Percentiles rank a stretch among this genome's conserved stretches.
Evolutionary conservation across 2,888 invertebrate genomes (phyloP).

Genomic region (Empis stercorea): DNA sequence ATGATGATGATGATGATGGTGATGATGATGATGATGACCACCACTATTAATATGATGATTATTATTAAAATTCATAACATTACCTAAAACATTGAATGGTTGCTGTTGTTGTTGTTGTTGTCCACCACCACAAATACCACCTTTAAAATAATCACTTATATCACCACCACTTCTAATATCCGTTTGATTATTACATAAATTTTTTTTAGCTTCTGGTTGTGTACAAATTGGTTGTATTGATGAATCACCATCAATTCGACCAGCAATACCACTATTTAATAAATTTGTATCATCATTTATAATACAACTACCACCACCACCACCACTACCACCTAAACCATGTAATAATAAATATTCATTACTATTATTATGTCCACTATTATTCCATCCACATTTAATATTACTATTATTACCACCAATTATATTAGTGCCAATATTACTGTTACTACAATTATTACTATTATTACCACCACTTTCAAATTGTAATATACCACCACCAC

Average conservation of each 20-base stretch:
- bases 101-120: slow-evolving; percentile 8
- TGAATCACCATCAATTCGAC: slow-evolving; percentile 27
- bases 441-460: slow-evolving; percentile 1
- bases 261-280: slow-evolving; percentile 14
- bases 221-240: slow-evolving; percentile 32
- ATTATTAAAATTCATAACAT: slow-evolving; percentile 10
- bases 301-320: slow-evolving; percentile 6
- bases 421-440: slow-evolving; percentile 1
- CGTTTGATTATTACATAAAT: slow-evolving; percentile 14
- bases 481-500: too few species aligned
- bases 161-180: slow-evolving; percentile 17
- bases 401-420: slow-evolving; percentile 1
- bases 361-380: background rate
- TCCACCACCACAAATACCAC: slow-evolving; percentile 24
- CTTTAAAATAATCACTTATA: slow-evolving; percentile 6
- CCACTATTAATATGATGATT: slow-evolving; percentile 11
- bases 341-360: background rate
- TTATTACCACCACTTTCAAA: background rate
- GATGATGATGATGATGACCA: background rate
- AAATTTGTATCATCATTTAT: slow-evolving; percentile 27
- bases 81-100: slow-evolving; percentile 3
- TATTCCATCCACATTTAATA: background rate
- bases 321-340: slow-evolving; percentile 5
- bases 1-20: slow-evolving; percentile 17
- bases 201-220: slow-evolving; percentile 30